Evolutionary conservation across 1,140 invertebrate species (phyloP).

Genomic region (Drosophila littoralis): DNA sequence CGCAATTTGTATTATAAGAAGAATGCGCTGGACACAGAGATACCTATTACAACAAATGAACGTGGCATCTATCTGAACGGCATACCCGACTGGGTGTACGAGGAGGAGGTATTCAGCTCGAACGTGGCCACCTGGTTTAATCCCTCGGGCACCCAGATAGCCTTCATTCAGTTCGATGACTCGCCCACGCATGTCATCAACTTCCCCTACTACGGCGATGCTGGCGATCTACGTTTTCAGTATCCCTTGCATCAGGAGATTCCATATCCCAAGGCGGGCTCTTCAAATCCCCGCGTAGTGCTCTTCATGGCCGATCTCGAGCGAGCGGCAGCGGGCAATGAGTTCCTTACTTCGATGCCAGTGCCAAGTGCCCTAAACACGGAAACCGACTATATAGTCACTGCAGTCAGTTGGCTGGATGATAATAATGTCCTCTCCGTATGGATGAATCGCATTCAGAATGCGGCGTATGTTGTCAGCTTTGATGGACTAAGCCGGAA

Average conservation of each 20-base stretch:
- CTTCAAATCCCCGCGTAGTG: conserved; percentile 84
- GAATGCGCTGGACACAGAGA: conserved; percentile 72
- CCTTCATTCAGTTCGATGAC: conserved; percentile 94
- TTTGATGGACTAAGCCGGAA: conserved; percentile 64
- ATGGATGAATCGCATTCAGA: conserved; percentile 96
- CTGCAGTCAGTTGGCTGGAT: conserved; percentile 89
- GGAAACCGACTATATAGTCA: conserved; percentile 76
- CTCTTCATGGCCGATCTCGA: conserved; percentile 67
- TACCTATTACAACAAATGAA: conserved; percentile 87
- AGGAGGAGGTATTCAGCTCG: conserved; percentile 95
- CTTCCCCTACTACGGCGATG: conserved; percentile 88
- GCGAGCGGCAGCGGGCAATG: conserved; percentile 43
- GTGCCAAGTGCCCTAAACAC: conserved; percentile 69
- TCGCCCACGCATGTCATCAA: conserved; percentile 88
- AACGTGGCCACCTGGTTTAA: conserved; percentile 96
- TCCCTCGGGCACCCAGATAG: conserved; percentile 90
- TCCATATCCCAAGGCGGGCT: conserved; percentile 93
- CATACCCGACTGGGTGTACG: conserved; percentile 91
- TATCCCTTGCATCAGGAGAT: conserved; percentile 89
- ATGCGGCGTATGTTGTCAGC: conserved; percentile 84
- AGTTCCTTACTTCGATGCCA: conserved; percentile 66
- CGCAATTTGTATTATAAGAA: conserved; percentile 92
- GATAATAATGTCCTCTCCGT: conserved; percentile 88
- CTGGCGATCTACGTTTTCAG: conserved; percentile 87
- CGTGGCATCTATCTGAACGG: conserved; percentile 90